Base-by-base conservation (phyloP, 2,113 vertebrate genomes). In the Eubucco bourcierii region DNA sequence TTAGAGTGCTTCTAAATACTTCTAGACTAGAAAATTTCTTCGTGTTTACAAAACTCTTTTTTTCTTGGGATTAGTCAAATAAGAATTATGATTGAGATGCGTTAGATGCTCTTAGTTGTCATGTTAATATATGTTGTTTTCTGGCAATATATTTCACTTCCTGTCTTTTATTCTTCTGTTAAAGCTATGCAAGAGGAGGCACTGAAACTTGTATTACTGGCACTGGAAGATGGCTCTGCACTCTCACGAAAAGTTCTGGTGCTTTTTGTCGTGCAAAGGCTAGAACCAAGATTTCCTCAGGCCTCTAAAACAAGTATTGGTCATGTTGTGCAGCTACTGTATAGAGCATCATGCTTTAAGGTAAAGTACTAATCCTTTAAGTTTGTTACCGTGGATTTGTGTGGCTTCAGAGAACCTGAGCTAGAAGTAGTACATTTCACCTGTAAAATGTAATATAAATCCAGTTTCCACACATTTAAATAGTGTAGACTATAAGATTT, bases 261-360 rank as follows among this genome's bases (percentile, higher is more conserved):
- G 93, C 98, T 99, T 97, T 99, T 99, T 95, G 99, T 99, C 65
- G 99, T 99, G 81, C 99, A 99, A 97, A 99, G 99, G 95, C 97
- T 99, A 67, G 99, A 99, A 97, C 98, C 98, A 73, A 98, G 99
- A 90, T 99, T 99, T 97, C 99, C 99, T 92, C 99, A 99, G 97
- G 99, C 99, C 67, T 99, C 99, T 65, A 99, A 99, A 98, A 99
- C 99, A 61, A 99, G 99, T 98, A 99, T 99, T 93, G 99, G 99
- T 74, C 99, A 99, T 11, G 99, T 99, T 94, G 99, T 99, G 95
- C 99, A 99, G 97, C 98, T 99, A 94, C 98, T 99, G 88, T 99
- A 99, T 98, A 98, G 99, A 94, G 99, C 99, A 76, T 99, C 99
- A 37, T 99, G 99, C 98, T 99, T 99, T 97, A 99, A 99, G 99